Evolutionary conservation across 2,797 vertebrate species (phyloP), one percentile per base, ranked within the genome.

Genomic region (Merluccius polli): DNA sequence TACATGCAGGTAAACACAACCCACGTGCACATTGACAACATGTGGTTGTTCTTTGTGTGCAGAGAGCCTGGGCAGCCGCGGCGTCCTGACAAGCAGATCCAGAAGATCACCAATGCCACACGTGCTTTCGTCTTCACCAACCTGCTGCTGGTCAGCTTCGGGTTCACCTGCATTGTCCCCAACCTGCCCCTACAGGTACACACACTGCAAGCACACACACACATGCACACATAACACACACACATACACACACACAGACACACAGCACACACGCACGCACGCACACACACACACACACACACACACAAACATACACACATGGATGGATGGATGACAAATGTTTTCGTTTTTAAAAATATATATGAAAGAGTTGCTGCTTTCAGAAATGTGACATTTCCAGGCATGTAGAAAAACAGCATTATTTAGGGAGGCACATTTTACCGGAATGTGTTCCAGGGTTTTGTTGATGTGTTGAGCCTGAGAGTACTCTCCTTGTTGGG

Each of bases 101-200:
- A 99, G 93, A 99, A 99, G 90, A 92, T 99, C 75, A 84, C 93
- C 77, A 99, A 99, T 0, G 94, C 98, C 86, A 99, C 94, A 67
- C 92, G 97, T 73, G 98, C 98, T 63, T 99, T 99, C 69, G 93
- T 93, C 36, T 98, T 99, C 87, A 99, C 98, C 77, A 99, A 99
- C 75, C 30, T 98, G 73, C 93, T 99, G 77, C 93, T 99, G 63
- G 95, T 99, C 44, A 93, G 95, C 80, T 99, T 99, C 16, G 98
- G 98, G 41, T 29, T 95, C 85, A 97, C 95, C 79, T 98, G 97
- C 86, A 89, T 99, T 35, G 86, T 98, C 82, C 94, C 94, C 71
- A 96, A 93, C 82, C 93, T 99, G 11, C 94, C 91, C 0, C 90
- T 99, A 1, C 97, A 99, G 95, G 98, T 99, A 87, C 44, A 33